Conservation (phyloP, 37 sponge, comb jelly and placozoan species). For the Oscarella lobularis region DNA sequence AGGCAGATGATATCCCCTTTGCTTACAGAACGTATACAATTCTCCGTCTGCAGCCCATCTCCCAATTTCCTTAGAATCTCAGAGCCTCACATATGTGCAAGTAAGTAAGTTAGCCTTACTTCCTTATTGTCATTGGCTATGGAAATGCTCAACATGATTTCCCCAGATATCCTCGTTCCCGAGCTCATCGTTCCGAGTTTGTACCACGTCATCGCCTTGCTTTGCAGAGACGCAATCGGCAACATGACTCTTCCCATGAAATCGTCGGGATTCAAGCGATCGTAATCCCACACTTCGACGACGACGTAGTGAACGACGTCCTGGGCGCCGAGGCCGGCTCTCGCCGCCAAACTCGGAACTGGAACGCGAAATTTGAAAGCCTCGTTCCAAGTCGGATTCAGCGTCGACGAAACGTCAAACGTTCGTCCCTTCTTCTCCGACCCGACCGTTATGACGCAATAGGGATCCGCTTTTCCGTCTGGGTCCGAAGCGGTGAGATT, state of each 20-base stretch:
- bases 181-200: background rate
- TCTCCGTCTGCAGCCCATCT: slow-evolving; percentile 2
- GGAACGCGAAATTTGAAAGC: slow-evolving; percentile 18
- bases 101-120: too few species aligned
- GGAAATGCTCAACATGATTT: background rate
- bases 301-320: slow-evolving; percentile 9
- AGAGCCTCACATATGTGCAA: too few species aligned
- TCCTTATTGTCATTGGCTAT: too few species aligned
- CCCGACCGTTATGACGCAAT: slow-evolving; percentile 43
- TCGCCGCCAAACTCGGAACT: background rate
- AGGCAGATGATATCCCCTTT: background rate
- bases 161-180: background rate
- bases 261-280: slow-evolving; percentile 50
- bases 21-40: background rate
- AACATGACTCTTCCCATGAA: slow-evolving; percentile 57
- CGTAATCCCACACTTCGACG: slow-evolving; percentile 75
- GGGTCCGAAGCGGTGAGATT: slow-evolving; percentile 29
- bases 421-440: slow-evolving; percentile 26
- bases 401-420: slow-evolving; percentile 19
- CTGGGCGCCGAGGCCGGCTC: background rate
- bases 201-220: background rate
- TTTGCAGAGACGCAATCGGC: slow-evolving; percentile 19
- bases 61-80: background rate
- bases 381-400: slow-evolving; percentile 59
- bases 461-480: slow-evolving; percentile 59